Percentiles rank a stretch among this genome's conserved stretches.
Conservation (phyloP, 2,797 vertebrate genomes). For the Thaleichthys pacificus region DNA sequence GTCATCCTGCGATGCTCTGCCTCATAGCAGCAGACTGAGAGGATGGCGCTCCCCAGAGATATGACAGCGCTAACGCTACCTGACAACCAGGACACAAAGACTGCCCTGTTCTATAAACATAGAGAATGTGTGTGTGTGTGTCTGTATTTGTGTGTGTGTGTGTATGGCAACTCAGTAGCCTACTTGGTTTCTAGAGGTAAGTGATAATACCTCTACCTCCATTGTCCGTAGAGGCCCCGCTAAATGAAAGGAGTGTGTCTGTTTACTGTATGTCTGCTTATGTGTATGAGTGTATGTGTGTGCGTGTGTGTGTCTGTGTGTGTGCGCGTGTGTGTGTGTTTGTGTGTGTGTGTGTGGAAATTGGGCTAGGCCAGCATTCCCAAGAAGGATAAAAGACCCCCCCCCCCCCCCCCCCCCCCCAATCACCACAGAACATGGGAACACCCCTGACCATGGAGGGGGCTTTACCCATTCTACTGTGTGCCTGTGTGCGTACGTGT, state of each 20-base stretch:
- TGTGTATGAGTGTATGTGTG: slow-evolving; percentile 1
- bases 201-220: slow-evolving; percentile 40
- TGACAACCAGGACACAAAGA: slow-evolving; percentile 69
- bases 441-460: slow-evolving; percentile 16
- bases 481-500: neutral
- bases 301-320: neutral
- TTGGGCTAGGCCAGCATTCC: slow-evolving; percentile 31
- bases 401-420: slow-evolving; percentile 11
- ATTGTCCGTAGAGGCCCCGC: slow-evolving; percentile 35
- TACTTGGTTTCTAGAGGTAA: slow-evolving; percentile 33
- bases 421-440: slow-evolving; percentile 34
- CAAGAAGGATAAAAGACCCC: slow-evolving; percentile 18
- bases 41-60: slow-evolving; percentile 53
- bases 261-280: slow-evolving; percentile 12
- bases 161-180: slow-evolving; percentile 20
- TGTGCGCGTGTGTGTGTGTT: neutral
- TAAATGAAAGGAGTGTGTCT: slow-evolving; percentile 19
- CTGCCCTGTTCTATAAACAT: slow-evolving; percentile 47
- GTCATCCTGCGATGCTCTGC: slow-evolving; percentile 67
- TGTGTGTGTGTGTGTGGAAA: slow-evolving; percentile 37
- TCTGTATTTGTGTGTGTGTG: slow-evolving; percentile 33
- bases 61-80: slow-evolving; percentile 66
- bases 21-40: slow-evolving; percentile 65
- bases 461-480: neutral
- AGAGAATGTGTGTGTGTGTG: slow-evolving; percentile 43